These are phyloP conservation scores for Stictocephala bisonia DNA, from an alignment of 2,888 invertebrate genomes.

Conservation along the genomic window DNA sequence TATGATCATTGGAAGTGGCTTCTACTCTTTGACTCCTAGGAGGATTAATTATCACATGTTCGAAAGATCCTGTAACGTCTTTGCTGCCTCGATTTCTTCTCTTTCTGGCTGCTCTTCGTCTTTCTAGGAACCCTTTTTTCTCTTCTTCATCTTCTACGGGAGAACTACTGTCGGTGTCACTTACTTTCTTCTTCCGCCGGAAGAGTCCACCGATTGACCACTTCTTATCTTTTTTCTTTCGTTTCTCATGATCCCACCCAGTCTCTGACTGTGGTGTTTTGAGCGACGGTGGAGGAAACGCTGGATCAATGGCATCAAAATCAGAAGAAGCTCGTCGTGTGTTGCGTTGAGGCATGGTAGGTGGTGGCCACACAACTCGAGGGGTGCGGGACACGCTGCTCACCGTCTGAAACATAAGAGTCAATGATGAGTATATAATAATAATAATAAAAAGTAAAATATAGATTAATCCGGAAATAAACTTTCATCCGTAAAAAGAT, in stretches of 20 bases:
- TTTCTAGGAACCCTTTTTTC: slow-evolving; percentile 63
- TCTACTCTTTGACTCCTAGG: slow-evolving; percentile 13
- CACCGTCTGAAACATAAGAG: slow-evolving; percentile 65
- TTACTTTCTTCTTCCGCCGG: slow-evolving; percentile 78
- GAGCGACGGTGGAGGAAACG: slow-evolving; percentile 41
- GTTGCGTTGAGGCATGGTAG: slow-evolving; percentile 36
- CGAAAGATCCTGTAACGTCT: slow-evolving; percentile 56
- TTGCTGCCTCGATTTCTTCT: slow-evolving; percentile 55
- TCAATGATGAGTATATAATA: no score
- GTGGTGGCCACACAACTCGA: slow-evolving; percentile 32
- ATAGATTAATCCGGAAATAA: no score
- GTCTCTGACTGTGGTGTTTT: slow-evolving; percentile 54
- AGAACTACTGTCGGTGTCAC: slow-evolving; percentile 70
- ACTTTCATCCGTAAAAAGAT: no score
- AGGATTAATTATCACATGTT: slow-evolving; percentile 42
- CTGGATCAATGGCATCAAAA: slow-evolving; percentile 38
- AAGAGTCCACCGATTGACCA: slow-evolving; percentile 87
- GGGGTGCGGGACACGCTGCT: slow-evolving; percentile 60
- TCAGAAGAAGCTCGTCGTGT: slow-evolving; percentile 27
- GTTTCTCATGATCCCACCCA: slow-evolving; percentile 20
- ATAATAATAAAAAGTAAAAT: no score
- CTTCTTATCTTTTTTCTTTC: slow-evolving; percentile 74
- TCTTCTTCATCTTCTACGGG: slow-evolving; percentile 67
- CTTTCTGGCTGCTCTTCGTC: slow-evolving; percentile 56
- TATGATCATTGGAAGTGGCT: background rate